phyloP scores from a whole-genome alignment of 2,797 vertebrate species.

The Pogoniulus pusillus region DNA sequence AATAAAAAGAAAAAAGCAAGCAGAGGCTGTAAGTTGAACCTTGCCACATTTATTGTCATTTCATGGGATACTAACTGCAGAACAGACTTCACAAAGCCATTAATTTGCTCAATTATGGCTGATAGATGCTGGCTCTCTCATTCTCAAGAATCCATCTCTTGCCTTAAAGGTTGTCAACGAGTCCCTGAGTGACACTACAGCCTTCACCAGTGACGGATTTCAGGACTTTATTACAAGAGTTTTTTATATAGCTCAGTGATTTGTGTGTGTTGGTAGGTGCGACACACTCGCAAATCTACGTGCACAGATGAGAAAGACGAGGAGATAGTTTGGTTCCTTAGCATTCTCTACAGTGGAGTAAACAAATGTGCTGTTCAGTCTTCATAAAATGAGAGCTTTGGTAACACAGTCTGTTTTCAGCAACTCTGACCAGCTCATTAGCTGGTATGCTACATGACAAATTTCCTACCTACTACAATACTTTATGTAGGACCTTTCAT shows the following conservation, averaged over 20 bases:
- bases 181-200: constrained; percentile 50
- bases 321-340: not conserved
- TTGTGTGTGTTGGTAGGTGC: not conserved
- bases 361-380: not conserved
- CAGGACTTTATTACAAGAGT: not conserved
- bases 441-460: not conserved
- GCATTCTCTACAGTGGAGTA: not conserved
- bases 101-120: constrained; percentile 63
- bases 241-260: constrained; percentile 20
- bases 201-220: not conserved
- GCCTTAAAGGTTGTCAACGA: constrained; percentile 30
- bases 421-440: not conserved
- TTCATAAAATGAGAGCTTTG: constrained; percentile 24
- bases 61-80: constrained; percentile 41
- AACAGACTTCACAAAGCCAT: constrained; percentile 41
- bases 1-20: not conserved
- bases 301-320: not conserved
- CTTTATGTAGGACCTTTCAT: not conserved
- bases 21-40: not conserved
- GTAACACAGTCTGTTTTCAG: not conserved
- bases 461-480: not conserved
- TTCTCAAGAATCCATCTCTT: not conserved
- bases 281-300: not conserved
- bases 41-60: not conserved
- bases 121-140: constrained; percentile 43